Evolutionary conservation across 1,140 invertebrate species (phyloP), one percentile per base, ranked within the genome.

Genomic region (Druon quercuslanigerum): DNA sequence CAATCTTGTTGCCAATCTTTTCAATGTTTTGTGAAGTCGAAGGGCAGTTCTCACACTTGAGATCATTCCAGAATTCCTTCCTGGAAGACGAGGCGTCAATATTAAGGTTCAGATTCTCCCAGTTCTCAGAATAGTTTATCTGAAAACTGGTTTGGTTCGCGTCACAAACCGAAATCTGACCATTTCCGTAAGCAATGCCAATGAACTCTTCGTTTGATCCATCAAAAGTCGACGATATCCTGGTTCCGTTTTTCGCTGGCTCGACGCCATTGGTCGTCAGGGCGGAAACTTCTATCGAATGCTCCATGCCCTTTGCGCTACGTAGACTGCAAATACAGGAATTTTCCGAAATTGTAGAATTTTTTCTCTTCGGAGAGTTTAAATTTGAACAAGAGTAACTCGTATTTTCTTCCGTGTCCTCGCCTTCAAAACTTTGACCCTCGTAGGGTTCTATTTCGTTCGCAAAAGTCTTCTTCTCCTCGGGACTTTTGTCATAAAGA

Each of bases 401-500:
- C 0, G 87, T 90, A 46, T 89, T 89, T 52, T 90, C 89, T 20
- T 90, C 85, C 0, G 66, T 77, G 8, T 88, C 78, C 1, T 88
- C 86, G 3, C 81, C 84, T 6, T 40, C 71, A 71, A 50, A 2
- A 14, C 25, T n/a, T 8, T 70, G 54, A 46, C 74, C 50, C 1
- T 82, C 80, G 16, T 82, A 78, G 17, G 77, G 66, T 0, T 86
- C 80, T 7, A 88, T 85, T 25, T 90, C 88, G 17, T 86, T 86
- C 0, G 81, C 85, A 52, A 91, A 92, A 5, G 79, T 87, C 17
- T 89, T 91, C 74, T 89, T 91, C 54, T 91, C 91, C 46, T 92
- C 91, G 0, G 91, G 91, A 78, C 90, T 92, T 46, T 92, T 92
- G 51, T 92, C 91, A 51, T 91, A 92, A 0, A 95, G 86, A 83